Evolutionary conservation across 2,888 invertebrate species (phyloP).

Genomic region (Barypeithes pellucidus): DNA sequence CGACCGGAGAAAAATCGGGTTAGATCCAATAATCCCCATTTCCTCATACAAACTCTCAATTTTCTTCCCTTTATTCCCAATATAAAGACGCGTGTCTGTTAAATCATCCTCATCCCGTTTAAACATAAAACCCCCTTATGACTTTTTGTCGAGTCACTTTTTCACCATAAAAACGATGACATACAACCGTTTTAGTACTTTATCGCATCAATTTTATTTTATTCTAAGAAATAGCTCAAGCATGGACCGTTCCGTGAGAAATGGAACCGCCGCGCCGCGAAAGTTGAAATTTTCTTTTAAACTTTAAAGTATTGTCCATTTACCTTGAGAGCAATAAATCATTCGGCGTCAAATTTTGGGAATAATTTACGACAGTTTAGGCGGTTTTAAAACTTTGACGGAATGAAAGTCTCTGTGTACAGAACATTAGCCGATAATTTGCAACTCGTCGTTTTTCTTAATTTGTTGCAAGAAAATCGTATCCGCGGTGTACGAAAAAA

Average conservation of each 20-base stretch:
- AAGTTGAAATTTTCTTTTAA: slow-evolving; percentile 12
- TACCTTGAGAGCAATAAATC: slow-evolving; percentile 10
- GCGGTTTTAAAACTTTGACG: background rate
- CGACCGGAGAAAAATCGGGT: too few relatives aligned
- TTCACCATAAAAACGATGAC: background rate
- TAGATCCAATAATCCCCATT: too few relatives aligned
- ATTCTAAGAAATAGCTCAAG: slow-evolving; percentile 5
- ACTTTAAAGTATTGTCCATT: slow-evolving; percentile 24
- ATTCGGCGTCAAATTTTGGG: slow-evolving; percentile 22
- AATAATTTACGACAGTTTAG: slow-evolving; percentile 25
- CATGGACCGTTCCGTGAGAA: slow-evolving; percentile 7
- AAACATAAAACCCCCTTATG: background rate
- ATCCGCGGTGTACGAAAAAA: too few relatives aligned
- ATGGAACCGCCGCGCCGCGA: background rate
- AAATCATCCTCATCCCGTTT: too few relatives aligned
- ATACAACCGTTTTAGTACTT: background rate
- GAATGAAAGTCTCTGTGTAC: background rate
- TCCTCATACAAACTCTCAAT: background rate
- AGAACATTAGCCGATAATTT: background rate
- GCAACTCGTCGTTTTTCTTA: background rate
- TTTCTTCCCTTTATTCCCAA: background rate
- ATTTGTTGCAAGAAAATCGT: background rate
- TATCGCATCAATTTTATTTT: background rate
- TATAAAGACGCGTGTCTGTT: background rate
- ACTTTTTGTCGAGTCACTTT: slow-evolving; percentile 5